Percentiles rank a stretch among this genome's conserved stretches.
Conservation (phyloP, 2,888 invertebrate species). For the Rotaria sp. region DNA sequence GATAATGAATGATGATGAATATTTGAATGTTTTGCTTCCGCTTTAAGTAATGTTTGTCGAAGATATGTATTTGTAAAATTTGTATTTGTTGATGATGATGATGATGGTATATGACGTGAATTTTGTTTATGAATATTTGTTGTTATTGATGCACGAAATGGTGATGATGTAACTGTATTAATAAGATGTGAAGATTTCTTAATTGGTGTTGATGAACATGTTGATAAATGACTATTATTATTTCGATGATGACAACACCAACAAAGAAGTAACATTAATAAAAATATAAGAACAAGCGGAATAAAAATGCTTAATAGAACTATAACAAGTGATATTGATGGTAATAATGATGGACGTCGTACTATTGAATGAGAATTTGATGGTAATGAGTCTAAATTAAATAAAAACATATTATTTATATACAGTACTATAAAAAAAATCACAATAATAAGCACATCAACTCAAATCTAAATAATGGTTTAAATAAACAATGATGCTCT, state of each 20-base stretch:
- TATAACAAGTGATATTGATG: background rate
- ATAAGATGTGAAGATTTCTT: background rate
- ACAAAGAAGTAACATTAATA: background rate
- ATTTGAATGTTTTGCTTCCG: background rate
- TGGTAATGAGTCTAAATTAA: background rate
- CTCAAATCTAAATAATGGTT: no score
- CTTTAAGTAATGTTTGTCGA: background rate
- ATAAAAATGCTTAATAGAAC: background rate
- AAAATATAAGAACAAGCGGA: background rate
- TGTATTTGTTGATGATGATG: background rate
- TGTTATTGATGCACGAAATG: background rate
- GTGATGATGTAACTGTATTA: constrained; percentile 16
- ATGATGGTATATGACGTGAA: background rate
- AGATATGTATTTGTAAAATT: background rate
- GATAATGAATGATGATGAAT: background rate
- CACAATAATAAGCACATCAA: no score
- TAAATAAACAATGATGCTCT: no score
- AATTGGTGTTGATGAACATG: background rate
- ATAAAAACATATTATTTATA: background rate
- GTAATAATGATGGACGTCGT: background rate
- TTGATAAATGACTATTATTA: background rate
- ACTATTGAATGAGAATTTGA: background rate
- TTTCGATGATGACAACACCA: background rate
- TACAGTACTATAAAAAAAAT: no score
- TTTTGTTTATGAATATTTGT: background rate